A percentile compares a stretch with the other conserved stretches of the same genome.
Evolutionary conservation across 1,140 invertebrate species (phyloP).

Genomic region (Lethrus apterus): DNA sequence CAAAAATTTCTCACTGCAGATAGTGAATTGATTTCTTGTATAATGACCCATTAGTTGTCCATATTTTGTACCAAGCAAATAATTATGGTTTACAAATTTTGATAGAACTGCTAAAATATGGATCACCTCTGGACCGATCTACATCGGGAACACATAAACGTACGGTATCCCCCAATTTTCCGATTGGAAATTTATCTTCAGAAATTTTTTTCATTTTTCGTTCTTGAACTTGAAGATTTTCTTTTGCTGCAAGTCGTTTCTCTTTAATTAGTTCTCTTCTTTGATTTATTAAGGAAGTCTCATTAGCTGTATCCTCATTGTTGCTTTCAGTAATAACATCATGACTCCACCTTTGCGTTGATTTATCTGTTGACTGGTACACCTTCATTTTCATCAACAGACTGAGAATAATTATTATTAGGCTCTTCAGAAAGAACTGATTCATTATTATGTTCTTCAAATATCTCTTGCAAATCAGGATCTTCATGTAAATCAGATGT

Average conservation of each 20-base stretch:
- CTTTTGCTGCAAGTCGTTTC: slow-evolving; percentile 15
- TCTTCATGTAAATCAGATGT: no score
- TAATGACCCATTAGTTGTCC: background rate
- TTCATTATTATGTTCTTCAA: no score
- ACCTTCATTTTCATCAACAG: no score
- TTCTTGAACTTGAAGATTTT: slow-evolving; percentile 7
- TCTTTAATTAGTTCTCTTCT: no score
- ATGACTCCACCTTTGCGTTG: no score
- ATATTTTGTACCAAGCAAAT: background rate
- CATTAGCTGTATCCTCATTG: no score
- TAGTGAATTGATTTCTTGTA: background rate
- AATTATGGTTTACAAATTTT: background rate
- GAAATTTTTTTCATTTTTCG: slow-evolving; percentile 8
- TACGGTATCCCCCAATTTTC: slow-evolving; percentile 13
- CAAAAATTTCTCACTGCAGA: background rate
- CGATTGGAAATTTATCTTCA: slow-evolving; percentile 1
- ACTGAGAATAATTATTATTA: no score
- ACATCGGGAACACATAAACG: slow-evolving; percentile 21
- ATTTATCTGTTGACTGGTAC: no score
- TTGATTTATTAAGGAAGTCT: no score
- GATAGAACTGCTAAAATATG: background rate
- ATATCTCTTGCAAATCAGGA: no score
- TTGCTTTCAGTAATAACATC: no score
- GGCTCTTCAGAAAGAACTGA: no score
- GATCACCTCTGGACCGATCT: slow-evolving; percentile 5